Evolutionary conservation across 2,797 vertebrate species (phyloP), one percentile per base, ranked within the genome.

Genomic region (Myotis findleyi): DNA sequence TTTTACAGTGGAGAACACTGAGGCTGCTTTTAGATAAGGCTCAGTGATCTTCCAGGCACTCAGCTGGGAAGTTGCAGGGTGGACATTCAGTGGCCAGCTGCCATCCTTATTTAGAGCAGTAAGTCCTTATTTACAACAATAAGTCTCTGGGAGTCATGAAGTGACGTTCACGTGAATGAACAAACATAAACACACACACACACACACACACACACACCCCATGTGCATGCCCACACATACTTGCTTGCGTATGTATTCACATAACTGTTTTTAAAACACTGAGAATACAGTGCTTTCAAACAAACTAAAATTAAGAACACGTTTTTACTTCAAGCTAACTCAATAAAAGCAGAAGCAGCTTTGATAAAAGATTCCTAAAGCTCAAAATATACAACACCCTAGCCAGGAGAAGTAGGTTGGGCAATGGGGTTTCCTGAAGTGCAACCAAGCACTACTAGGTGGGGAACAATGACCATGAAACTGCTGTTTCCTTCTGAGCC

Each of bases 381-480:
- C 57, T 68, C 41, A 59, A 68, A 90, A 69, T 30, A 71, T 5
- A 75, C 21, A 68, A 69, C 11, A 51, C 23, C n/a, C 49, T 38
- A 27, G 41, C 49, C 80, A 84, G 66, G 53, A 95, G 82, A 93
- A 96, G 90, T 64, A 62, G 55, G 94, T 59, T 36, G 64, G 53
- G 71, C 83, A 27, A 14, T 1, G 7, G 38, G 0, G 0, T 57
- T 73, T 84, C 47, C 79, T 59, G 38, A 94, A 96, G 73, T 47
- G 36, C 47, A 57, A 49, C n/a, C 23, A n/a, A 88, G 64, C 25
- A 47, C 91, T 80, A 49, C 69, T 17, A 57, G 18, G 59, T 25
- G 13, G 69, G 47, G 55, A 91, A 94, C 71, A 93, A 87, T 80
- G 80, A 89, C 89, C 87, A 71, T 80, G 79, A 91, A 90, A 85